phyloP scores from a whole-genome alignment of 2,113 vertebrate genomes.

The Lycocorax pyrrhopterus region DNA sequence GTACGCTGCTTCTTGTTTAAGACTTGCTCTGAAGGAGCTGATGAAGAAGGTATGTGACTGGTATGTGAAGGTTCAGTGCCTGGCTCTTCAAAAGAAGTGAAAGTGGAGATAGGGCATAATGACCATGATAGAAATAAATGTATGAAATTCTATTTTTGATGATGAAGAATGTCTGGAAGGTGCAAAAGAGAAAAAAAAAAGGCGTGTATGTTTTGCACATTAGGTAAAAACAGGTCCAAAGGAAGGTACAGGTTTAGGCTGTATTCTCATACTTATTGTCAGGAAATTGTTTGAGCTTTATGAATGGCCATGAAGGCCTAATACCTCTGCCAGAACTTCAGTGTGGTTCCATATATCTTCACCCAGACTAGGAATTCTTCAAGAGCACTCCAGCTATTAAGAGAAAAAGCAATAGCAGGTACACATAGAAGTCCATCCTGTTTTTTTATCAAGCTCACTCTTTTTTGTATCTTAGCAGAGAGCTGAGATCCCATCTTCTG shows the following conservation, averaged over 20 bases:
- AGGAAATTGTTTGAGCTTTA: background rate
- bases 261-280: background rate
- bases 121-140: conserved; percentile 36
- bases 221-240: background rate
- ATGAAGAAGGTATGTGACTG: conserved; percentile 41
- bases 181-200: background rate
- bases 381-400: background rate
- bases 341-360: background rate
- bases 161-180: background rate
- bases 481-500: background rate
- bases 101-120: conserved; percentile 20
- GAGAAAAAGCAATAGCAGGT: background rate
- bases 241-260: conserved; percentile 29
- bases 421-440: background rate
- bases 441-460: background rate
- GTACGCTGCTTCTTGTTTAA: conserved; percentile 11
- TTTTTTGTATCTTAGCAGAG: background rate
- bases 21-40: conserved; percentile 32
- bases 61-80: background rate
- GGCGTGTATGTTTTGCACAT: background rate
- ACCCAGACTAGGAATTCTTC: background rate
- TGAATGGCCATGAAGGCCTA: background rate
- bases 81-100: conserved; percentile 22
- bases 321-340: background rate
- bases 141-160: background rate